Evolutionary conservation across 1,140 invertebrate genomes (phyloP).

Genomic region (Euura saliciscinereae): DNA sequence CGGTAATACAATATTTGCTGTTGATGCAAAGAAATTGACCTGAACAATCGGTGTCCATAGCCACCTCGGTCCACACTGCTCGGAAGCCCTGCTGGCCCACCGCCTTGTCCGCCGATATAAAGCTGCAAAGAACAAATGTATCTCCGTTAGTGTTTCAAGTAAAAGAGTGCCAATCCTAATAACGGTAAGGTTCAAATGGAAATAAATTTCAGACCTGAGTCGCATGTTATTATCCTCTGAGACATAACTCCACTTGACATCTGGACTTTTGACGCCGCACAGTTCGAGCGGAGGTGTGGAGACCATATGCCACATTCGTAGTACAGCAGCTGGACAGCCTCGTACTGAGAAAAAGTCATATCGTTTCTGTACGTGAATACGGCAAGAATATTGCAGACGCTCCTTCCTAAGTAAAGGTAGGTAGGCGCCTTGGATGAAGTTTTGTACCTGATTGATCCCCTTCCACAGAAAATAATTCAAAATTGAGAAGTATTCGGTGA

Average conservation of each 20-base stretch:
- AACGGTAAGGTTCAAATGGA: neutral
- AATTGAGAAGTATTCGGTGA: conserved; percentile 84
- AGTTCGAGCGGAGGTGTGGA: conserved; percentile 81
- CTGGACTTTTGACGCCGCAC: conserved; percentile 80
- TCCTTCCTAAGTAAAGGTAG: no score
- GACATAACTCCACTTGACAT: conserved; percentile 80
- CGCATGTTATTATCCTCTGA: conserved; percentile 84
- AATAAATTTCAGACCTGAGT: conserved; percentile 69
- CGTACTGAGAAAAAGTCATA: conserved; percentile 65
- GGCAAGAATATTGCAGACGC: no score
- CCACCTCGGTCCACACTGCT: conserved; percentile 88
- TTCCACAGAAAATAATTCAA: conserved; percentile 87
- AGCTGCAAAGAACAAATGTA: conserved; percentile 59
- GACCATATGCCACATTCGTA: conserved; percentile 82
- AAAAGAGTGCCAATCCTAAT: conserved; percentile 12
- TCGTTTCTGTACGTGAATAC: neutral
- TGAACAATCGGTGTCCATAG: conserved; percentile 60
- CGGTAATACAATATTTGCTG: conserved; percentile 80
- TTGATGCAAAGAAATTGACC: conserved; percentile 70
- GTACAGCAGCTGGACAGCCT: conserved; percentile 87
- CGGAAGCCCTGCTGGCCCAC: conserved; percentile 82
- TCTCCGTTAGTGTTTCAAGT: neutral
- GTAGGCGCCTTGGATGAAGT: neutral
- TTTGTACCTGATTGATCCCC: conserved; percentile 79
- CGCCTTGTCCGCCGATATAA: conserved; percentile 83